Base-by-base conservation (phyloP, 2,888 invertebrate genomes). In the Icerya purchasi region DNA sequence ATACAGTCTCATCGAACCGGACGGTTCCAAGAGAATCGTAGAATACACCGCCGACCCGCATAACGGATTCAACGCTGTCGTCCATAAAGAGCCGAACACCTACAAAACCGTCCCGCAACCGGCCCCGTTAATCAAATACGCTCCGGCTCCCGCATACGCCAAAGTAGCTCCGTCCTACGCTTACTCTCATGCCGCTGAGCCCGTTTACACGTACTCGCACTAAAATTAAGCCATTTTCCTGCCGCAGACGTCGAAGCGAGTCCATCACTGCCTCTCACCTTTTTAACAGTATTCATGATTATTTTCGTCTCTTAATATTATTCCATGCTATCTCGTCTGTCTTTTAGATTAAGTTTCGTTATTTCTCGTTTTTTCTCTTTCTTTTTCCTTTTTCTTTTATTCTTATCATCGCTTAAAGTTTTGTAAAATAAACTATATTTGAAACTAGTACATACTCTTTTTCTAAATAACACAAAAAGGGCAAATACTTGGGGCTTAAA, bases 31-130 rank as follows among this genome's bases (percentile, higher is more conserved):
- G 50, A 58, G 67, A 20, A 66, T 63, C 57, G 67, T 67, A 24
- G 66, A 66, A 24, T 67, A 67, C 64, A 67, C 67, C 55, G 67
- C 67, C 22, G 67, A 67, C 61, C 66, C 66, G 56, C 64, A 65
- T 62, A 66, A 67, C 64, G 67, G 67, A 25, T 67, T 67, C 65
- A 67, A 67, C 65, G 67, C 67, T 55, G 65, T 66, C 62, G 66
- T 67, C 61, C 66, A 65, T 63, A 66, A 66, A 60, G 66, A 66
- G 19, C 64, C 66, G 18, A 62, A 62, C 56, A 63, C 59, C 49
- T 63, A 63, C 53, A 59, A 64, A 14, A 36, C 36, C 36, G 36
- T 36, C 5, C 14, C 36, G 36, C 36, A 36, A 36, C 36, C 36
- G 36, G 5, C 36, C 5, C 36, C 36, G 14, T 36, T 36, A 14